Conservation (phyloP, 2,888 invertebrate genomes). For the Nipponacmea schrenckii region DNA sequence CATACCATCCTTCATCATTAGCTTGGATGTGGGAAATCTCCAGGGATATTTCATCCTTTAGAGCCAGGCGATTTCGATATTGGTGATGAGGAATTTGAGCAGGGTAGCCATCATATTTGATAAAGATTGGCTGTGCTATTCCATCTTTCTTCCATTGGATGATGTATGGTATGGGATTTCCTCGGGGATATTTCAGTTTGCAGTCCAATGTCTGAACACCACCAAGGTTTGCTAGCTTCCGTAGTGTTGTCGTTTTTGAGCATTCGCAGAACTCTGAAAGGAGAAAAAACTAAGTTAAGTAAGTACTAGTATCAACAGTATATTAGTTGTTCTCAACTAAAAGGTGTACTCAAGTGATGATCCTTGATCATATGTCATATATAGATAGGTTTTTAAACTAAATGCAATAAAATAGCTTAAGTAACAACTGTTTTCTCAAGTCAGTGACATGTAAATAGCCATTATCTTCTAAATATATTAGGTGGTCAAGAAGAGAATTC, state of each 20-base stretch:
- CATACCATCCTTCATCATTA: slow-evolving; percentile 96
- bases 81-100: slow-evolving; percentile 90
- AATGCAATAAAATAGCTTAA: no score
- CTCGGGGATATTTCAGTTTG: slow-evolving; percentile 91
- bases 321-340: no score
- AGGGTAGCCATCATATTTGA: slow-evolving; percentile 97
- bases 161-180: slow-evolving; percentile 96
- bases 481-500: no score
- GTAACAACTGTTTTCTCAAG: no score
- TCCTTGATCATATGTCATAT: no score
- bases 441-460: no score
- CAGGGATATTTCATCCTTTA: slow-evolving; percentile 76
- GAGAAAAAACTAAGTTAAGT: background rate
- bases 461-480: no score
- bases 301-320: background rate
- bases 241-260: slow-evolving; percentile 21
- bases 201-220: slow-evolving; percentile 98
- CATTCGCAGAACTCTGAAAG: slow-evolving; percentile 14
- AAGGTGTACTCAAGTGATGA: no score
- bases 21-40: slow-evolving; percentile 89
- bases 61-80: slow-evolving; percentile 40
- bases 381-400: no score
- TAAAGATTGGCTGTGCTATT: slow-evolving; percentile 95
- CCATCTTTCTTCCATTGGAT: slow-evolving; percentile 99
- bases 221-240: slow-evolving; percentile 94